These are phyloP conservation scores for Rhodophaea formosa DNA, from an alignment of 2,888 invertebrate species.

Conservation along the genomic window DNA sequence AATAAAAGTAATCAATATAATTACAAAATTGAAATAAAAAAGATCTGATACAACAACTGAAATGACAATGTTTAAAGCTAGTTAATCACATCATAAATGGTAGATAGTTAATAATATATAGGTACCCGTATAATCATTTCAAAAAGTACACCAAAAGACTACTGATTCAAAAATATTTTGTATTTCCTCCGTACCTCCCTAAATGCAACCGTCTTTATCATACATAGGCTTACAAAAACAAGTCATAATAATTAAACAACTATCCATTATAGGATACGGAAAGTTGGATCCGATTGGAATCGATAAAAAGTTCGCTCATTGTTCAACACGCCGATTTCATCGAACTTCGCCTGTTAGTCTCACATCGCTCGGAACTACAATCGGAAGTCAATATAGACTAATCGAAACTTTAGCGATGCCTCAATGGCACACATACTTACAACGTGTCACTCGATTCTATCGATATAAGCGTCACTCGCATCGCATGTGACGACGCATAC, in stretches of 20 bases:
- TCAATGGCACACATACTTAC: slow-evolving; percentile 41
- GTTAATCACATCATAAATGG: too few species aligned
- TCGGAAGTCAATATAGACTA: slow-evolving; percentile 47
- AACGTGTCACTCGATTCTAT: slow-evolving; percentile 53
- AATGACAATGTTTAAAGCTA: too few species aligned
- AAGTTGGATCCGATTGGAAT: slow-evolving; percentile 3
- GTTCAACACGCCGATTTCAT: slow-evolving; percentile 10
- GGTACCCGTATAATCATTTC: too few species aligned
- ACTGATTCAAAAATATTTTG: too few species aligned
- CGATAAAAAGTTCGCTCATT: slow-evolving; percentile 14
- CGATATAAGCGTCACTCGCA: slow-evolving; percentile 41
- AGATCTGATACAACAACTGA: too few species aligned
- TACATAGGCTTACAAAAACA: not conserved
- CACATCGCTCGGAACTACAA: slow-evolving; percentile 34
- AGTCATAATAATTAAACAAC: not conserved
- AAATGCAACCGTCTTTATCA: too few species aligned
- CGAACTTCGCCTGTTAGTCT: slow-evolving; percentile 18
- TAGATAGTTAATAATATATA: too few species aligned
- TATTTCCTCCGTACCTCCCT: too few species aligned
- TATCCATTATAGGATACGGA: not conserved
- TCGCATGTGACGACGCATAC: slow-evolving; percentile 38
- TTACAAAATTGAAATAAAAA: too few species aligned
- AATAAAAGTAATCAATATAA: too few species aligned
- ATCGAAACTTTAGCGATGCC: slow-evolving; percentile 40
- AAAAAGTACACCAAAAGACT: too few species aligned